These are phyloP conservation scores for Perdita meconis DNA, from an alignment of 2,888 invertebrate species.

Conservation along the genomic window DNA sequence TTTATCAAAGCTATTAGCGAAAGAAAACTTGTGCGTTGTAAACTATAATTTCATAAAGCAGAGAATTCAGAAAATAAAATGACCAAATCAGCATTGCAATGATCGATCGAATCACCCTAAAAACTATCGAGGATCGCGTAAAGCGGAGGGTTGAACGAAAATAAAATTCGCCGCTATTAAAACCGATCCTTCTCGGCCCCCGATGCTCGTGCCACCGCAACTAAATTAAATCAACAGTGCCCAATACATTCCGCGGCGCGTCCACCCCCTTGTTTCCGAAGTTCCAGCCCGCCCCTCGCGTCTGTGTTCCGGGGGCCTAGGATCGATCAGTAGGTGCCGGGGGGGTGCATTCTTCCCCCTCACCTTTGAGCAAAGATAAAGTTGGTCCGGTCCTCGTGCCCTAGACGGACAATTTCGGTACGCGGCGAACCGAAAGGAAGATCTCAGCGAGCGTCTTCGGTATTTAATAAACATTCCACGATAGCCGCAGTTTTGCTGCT, in stretches of 20 bases:
- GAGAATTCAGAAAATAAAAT: no score
- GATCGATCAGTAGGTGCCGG: slow-evolving; percentile 40
- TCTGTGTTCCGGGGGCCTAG: slow-evolving; percentile 2
- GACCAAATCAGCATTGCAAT: no score
- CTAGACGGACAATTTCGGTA: slow-evolving; percentile 59
- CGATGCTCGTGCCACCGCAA: neutral
- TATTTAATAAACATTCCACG: slow-evolving; percentile 74
- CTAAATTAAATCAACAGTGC: slow-evolving; percentile 41
- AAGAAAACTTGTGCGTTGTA: no score
- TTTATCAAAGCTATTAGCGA: no score
- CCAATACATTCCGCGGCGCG: neutral
- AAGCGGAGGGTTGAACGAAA: no score
- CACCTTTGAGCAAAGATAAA: slow-evolving; percentile 36
- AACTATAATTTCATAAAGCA: no score
- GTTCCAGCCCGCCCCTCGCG: neutral
- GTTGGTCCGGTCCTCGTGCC: slow-evolving; percentile 8
- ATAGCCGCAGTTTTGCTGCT: slow-evolving; percentile 64
- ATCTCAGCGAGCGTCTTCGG: slow-evolving; percentile 61
- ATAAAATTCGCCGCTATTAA: neutral
- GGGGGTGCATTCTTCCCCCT: slow-evolving; percentile 50
- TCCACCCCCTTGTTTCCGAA: slow-evolving; percentile 22
- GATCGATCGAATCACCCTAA: no score
- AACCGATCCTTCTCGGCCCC: neutral
- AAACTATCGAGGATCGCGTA: no score
- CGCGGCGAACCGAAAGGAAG: slow-evolving; percentile 42